phyloP scores from a whole-genome alignment of 2,113 vertebrate genomes.

The Hyperopisus bebe region DNA sequence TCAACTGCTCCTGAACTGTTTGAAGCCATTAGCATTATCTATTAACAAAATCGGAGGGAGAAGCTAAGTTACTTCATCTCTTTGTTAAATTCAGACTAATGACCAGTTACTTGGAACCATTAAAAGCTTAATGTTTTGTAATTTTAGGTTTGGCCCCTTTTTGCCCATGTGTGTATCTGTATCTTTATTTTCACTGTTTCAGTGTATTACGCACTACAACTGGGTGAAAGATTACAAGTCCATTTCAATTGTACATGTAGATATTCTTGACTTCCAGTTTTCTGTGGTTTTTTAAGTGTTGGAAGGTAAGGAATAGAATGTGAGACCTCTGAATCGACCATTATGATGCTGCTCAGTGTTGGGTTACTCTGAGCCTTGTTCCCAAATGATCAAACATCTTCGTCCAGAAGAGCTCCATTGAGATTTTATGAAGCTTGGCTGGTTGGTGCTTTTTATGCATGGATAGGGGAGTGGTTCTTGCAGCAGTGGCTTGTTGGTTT shows the following conservation, averaged over 20 bases:
- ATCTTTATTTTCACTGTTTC: background rate
- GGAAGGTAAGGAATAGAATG: background rate
- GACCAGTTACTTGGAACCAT: background rate
- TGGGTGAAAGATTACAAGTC: background rate
- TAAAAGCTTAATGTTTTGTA: background rate
- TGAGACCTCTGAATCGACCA: background rate
- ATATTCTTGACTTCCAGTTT: background rate
- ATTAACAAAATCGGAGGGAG: background rate
- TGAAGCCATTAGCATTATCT: background rate
- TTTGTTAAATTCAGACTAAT: background rate
- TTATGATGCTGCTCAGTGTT: background rate
- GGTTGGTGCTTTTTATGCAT: background rate
- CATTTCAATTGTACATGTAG: background rate
- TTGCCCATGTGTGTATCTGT: background rate
- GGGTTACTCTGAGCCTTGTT: background rate
- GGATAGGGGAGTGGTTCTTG: background rate
- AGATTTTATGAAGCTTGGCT: background rate
- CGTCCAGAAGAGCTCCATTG: background rate
- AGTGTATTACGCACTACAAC: background rate
- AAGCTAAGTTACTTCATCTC: background rate
- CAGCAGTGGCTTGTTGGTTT: background rate
- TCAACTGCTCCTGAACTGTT: background rate
- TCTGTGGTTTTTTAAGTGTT: background rate
- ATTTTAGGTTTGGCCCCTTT: background rate
- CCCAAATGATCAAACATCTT: background rate